Conservation (phyloP, 2,888 invertebrate genomes). For the Eutolmus rufibarbis region DNA sequence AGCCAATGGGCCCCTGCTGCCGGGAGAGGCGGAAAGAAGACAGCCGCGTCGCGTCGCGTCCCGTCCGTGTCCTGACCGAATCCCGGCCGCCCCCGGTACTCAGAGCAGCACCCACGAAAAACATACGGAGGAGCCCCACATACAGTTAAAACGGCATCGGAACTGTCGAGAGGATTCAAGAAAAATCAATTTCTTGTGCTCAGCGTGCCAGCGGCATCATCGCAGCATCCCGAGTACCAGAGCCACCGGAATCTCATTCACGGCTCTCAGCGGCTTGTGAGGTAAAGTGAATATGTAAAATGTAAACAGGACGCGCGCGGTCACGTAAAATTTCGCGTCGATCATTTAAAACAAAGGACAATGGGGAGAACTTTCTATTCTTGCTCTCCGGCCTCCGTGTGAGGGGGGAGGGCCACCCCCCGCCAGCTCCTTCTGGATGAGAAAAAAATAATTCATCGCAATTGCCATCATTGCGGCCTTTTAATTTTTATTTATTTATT, state of each 20-base stretch:
- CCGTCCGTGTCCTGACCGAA: background rate
- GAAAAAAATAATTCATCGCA: background rate
- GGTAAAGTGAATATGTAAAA: constrained; percentile 39
- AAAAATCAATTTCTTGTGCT: constrained; percentile 47
- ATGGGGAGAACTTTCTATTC: constrained; percentile 34
- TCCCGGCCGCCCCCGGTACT: background rate
- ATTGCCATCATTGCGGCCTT: background rate
- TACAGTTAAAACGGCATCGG: constrained; percentile 4
- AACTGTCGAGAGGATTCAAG: constrained; percentile 42
- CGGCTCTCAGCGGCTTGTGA: constrained; percentile 32
- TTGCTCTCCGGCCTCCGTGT: constrained; percentile 4
- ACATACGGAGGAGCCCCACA: background rate
- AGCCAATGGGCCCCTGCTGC: constrained; percentile 1
- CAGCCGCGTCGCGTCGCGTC: background rate
- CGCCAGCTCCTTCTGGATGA: background rate
- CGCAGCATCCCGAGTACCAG: background rate
- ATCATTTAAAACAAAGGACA: constrained; percentile 48
- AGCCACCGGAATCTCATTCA: constrained; percentile 26
- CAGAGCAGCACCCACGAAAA: background rate
- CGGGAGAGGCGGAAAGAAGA: background rate
- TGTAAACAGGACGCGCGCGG: constrained; percentile 48
- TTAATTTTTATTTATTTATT: background rate
- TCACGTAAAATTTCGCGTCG: constrained; percentile 48
- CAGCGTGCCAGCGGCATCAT: constrained; percentile 5
- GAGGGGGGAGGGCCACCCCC: background rate